These are phyloP conservation scores for Phanerotoma sp. DNA, from an alignment of 2,888 invertebrate species.

Conservation along the genomic window DNA sequence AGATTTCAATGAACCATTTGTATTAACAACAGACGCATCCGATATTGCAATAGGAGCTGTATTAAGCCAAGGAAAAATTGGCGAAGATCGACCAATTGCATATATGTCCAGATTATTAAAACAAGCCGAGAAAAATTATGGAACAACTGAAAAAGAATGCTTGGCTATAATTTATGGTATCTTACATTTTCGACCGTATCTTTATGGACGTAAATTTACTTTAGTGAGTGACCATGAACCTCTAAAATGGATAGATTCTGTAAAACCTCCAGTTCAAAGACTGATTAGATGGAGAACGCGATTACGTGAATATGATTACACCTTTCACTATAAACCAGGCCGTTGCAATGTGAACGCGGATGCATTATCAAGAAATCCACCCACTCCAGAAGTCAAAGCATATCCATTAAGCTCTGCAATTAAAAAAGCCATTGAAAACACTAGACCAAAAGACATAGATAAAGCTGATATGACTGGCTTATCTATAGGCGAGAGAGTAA, in stretches of 20 bases:
- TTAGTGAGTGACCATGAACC: no score
- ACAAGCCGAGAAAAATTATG: slow-evolving; percentile 14
- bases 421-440: neutral
- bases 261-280: slow-evolving; percentile 8
- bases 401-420: neutral
- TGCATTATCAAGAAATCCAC: slow-evolving; percentile 18
- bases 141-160: slow-evolving; percentile 24
- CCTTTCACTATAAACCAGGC: slow-evolving; percentile 18
- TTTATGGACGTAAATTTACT: no score
- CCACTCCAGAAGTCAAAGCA: neutral
- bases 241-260: slow-evolving; percentile 17
- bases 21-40: slow-evolving; percentile 27
- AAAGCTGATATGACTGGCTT: neutral
- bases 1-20: slow-evolving; percentile 23
- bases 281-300: slow-evolving; percentile 17
- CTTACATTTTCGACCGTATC: no score
- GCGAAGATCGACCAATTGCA: slow-evolving; percentile 16
- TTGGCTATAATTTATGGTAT: no score
- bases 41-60: slow-evolving; percentile 20
- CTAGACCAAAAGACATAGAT: no score
- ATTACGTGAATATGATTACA: slow-evolving; percentile 17
- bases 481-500: no score
- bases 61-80: slow-evolving; percentile 18
- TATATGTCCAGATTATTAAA: slow-evolving; percentile 15
- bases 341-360: slow-evolving; percentile 14